These are phyloP conservation scores for Mobula hypostoma DNA, from an alignment of 2,113 vertebrate genomes.

Conservation along the genomic window DNA sequence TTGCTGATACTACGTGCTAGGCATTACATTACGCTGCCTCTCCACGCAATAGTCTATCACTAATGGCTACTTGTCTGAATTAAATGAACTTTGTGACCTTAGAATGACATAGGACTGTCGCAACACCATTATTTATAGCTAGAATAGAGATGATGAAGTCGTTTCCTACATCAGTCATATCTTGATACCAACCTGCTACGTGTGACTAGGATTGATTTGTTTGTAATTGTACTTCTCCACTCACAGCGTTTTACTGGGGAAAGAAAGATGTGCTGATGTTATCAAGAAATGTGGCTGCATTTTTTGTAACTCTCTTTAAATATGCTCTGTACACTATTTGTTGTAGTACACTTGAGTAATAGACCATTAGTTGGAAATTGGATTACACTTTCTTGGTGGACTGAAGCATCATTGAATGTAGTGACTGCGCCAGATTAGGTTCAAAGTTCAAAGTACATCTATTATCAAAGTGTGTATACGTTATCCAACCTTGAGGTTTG, in stretches of 20 bases:
- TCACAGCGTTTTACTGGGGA: not conserved
- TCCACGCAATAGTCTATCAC: not conserved
- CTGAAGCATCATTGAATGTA: no score
- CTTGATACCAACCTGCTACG: not conserved
- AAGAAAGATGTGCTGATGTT: not conserved
- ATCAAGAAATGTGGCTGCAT: not conserved
- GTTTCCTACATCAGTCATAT: not conserved
- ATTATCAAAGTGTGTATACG: no score
- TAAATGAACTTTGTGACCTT: not conserved
- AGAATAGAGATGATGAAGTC: not conserved
- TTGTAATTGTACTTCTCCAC: not conserved
- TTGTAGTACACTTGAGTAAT: not conserved
- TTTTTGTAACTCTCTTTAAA: not conserved
- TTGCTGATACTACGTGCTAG: not conserved
- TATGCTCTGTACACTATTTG: not conserved
- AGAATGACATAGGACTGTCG: not conserved
- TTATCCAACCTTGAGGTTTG: no score
- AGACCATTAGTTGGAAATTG: not conserved
- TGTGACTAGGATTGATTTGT: not conserved
- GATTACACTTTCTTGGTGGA: no score
- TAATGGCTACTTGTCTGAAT: conserved; percentile 5
- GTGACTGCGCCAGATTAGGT: no score
- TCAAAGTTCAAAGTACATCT: no score
- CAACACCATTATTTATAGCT: not conserved
- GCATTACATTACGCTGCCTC: not conserved